phyloP scores from a whole-genome alignment of 2,797 vertebrate genomes.

The Fistularia tabacaria region DNA sequence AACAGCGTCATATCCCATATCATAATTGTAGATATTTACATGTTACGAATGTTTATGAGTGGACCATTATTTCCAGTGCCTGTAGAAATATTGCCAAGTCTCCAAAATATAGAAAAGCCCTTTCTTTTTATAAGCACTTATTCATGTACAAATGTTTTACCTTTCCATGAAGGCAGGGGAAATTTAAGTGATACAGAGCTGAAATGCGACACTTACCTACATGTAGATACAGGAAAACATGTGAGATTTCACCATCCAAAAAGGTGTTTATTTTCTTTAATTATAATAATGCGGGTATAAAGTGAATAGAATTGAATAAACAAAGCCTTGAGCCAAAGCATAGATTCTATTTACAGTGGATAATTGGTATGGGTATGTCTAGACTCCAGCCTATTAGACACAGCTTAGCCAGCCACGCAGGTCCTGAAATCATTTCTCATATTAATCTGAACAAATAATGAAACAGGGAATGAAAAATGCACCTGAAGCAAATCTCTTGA shows the following conservation, averaged over 20 bases:
- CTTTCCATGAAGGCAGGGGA: not conserved
- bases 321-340: constrained; percentile 70
- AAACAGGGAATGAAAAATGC: constrained; percentile 64
- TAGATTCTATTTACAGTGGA: constrained; percentile 77
- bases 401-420: constrained; percentile 68
- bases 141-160: no score
- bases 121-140: no score
- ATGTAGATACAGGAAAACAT: constrained; percentile 6
- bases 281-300: constrained; percentile 66
- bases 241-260: constrained; percentile 31
- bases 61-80: no score
- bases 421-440: constrained; percentile 64
- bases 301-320: constrained; percentile 75
- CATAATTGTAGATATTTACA: no score
- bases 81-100: no score
- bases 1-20: no score
- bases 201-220: not conserved
- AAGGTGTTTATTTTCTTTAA: constrained; percentile 67
- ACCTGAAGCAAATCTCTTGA: constrained; percentile 69
- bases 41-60: no score
- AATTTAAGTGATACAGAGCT: not conserved
- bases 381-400: constrained; percentile 78
- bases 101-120: no score
- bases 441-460: constrained; percentile 77
- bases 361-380: constrained; percentile 78